Conservation (phyloP, 2,797 vertebrate species). For the Potorous gilbertii region DNA sequence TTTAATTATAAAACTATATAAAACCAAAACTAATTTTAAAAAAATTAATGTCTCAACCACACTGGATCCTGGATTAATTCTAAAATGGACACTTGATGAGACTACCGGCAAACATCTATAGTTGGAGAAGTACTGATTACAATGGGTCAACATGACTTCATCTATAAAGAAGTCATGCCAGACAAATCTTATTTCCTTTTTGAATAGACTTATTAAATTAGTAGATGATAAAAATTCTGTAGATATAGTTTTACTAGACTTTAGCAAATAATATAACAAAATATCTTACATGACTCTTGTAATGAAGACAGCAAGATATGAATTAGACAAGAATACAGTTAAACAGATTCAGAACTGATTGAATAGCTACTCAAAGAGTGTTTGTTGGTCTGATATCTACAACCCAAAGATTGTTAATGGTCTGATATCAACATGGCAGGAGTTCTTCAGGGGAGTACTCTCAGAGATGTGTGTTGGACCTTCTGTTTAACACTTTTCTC, state of each 20-base stretch:
- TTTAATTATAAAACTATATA: background rate
- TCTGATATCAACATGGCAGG: background rate
- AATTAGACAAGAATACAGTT: background rate
- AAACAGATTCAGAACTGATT: background rate
- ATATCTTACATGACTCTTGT: background rate
- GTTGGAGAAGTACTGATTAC: background rate
- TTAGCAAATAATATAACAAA: background rate
- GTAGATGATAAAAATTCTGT: background rate
- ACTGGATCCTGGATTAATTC: background rate
- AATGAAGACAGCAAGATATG: background rate
- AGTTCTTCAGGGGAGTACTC: background rate
- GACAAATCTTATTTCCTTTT: background rate
- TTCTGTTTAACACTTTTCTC: background rate
- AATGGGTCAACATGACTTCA: background rate
- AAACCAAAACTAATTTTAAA: background rate
- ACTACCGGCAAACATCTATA: background rate
- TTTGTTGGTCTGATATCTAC: background rate
- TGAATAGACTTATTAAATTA: background rate
- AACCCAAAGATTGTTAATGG: background rate
- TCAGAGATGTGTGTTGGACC: background rate
- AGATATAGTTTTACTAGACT: background rate
- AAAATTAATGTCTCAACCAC: background rate
- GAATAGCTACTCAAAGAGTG: background rate
- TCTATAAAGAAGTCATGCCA: background rate
- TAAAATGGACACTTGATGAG: background rate